A percentile compares a stretch with the other conserved stretches of the same genome.
These are phyloP conservation scores for Cydia amplana DNA, from an alignment of 1,140 invertebrate species.

Conservation along the genomic window DNA sequence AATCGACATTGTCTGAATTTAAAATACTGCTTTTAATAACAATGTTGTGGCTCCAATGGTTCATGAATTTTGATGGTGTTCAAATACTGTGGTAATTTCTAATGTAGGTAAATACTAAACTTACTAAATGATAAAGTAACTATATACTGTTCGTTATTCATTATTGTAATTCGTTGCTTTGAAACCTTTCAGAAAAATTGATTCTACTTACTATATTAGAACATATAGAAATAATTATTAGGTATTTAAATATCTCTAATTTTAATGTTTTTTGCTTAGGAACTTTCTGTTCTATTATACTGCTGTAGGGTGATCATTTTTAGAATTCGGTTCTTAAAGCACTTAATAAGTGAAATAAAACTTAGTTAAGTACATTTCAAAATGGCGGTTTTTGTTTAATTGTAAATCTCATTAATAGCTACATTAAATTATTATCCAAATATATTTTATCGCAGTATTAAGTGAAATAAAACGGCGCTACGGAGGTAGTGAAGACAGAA, in stretches of 20 bases:
- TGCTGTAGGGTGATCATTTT: slow-evolving; percentile 38
- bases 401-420: slow-evolving; percentile 9
- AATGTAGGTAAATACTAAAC: slow-evolving; percentile 36
- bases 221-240: slow-evolving; percentile 68
- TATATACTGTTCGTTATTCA: slow-evolving; percentile 49
- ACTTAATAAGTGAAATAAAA: slow-evolving; percentile 29
- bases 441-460: slow-evolving; percentile 19
- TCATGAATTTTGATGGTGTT: slow-evolving; percentile 23
- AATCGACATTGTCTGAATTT: slow-evolving; percentile 36
- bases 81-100: slow-evolving; percentile 37
- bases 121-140: slow-evolving; percentile 40
- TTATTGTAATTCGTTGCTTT: slow-evolving; percentile 75
- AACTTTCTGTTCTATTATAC: slow-evolving; percentile 73
- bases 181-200: slow-evolving; percentile 73
- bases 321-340: background rate
- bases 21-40: slow-evolving; percentile 20
- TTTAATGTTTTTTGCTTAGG: slow-evolving; percentile 59
- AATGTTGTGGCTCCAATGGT: slow-evolving; percentile 10
- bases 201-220: slow-evolving; percentile 69
- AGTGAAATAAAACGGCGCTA: background rate
- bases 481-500: background rate
- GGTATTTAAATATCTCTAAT: slow-evolving; percentile 64
- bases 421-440: slow-evolving; percentile 19
- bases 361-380: slow-evolving; percentile 40
- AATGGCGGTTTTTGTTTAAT: background rate